Percentiles rank a stretch among this genome's conserved stretches.
Conservation (phyloP, 2,888 invertebrate species). For the Drosophila acutilabella region DNA sequence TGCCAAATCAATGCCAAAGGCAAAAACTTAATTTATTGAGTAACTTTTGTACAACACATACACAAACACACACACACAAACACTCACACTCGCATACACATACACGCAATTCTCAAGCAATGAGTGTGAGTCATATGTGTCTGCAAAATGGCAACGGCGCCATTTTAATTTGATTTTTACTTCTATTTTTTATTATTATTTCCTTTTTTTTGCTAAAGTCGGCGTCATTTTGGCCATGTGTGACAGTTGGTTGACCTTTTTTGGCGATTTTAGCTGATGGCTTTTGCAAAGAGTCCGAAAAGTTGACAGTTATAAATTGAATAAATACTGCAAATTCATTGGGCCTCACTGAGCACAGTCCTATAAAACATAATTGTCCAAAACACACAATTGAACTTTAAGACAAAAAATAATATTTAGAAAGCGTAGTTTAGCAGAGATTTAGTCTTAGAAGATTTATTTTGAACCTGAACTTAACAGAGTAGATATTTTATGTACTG, state of each 20-base stretch:
- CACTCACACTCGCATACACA: slow-evolving; percentile 17
- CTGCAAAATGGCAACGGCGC: slow-evolving; percentile 62
- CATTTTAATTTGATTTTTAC: slow-evolving; percentile 75
- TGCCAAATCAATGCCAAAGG: slow-evolving; percentile 64
- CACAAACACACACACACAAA: slow-evolving; percentile 11
- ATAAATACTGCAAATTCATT: slow-evolving; percentile 38
- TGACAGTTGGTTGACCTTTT: slow-evolving; percentile 67
- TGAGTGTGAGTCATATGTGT: slow-evolving; percentile 45
- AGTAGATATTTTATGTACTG: too few relatives aligned
- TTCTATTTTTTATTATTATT: slow-evolving; percentile 19
- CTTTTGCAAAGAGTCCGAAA: slow-evolving; percentile 24
- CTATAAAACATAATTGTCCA: slow-evolving; percentile 18
- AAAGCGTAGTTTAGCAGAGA: background rate
- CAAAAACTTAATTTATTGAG: slow-evolving; percentile 60
- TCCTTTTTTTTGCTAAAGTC: slow-evolving; percentile 33
- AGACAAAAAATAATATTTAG: background rate
- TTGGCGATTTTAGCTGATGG: slow-evolving; percentile 62
- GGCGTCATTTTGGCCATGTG: slow-evolving; percentile 65
- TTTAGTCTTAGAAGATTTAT: background rate
- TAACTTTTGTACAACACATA: slow-evolving; percentile 45
- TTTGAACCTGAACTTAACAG: background rate
- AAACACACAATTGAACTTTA: background rate
- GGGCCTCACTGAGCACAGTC: slow-evolving; percentile 22
- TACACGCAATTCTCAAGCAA: background rate
- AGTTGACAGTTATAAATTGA: slow-evolving; percentile 49